Conservation (phyloP, 2,888 invertebrate species). For the Phymatocera aterrima region DNA sequence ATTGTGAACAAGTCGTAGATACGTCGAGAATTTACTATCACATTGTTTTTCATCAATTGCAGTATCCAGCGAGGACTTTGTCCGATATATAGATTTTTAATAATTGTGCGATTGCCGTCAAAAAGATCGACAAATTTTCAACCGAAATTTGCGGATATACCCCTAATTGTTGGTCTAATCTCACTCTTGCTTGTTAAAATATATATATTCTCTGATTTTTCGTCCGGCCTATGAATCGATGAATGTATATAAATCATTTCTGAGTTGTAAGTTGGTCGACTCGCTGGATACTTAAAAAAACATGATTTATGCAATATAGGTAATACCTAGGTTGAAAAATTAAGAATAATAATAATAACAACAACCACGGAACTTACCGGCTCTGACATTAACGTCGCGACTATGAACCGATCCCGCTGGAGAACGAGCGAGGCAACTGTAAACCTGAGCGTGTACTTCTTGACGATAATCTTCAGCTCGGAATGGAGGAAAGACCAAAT, state of each 20-base stretch:
- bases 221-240: not conserved
- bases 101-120: not conserved
- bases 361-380: constrained; percentile 82
- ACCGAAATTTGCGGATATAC: not conserved
- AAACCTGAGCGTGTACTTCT: constrained; percentile 95
- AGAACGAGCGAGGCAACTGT: constrained; percentile 94
- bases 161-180: not conserved
- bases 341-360: not conserved
- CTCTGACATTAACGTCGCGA: constrained; percentile 94
- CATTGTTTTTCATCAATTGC: constrained; percentile 3
- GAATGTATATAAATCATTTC: not conserved
- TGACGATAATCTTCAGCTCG: constrained; percentile 95
- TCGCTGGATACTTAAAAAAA: constrained; percentile 11
- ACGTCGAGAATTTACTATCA: constrained; percentile 23
- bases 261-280: constrained; percentile 20
- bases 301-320: not conserved
- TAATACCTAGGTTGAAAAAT: no score
- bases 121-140: not conserved
- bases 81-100: not conserved
- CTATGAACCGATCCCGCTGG: constrained; percentile 94
- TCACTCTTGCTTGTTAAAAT: not conserved
- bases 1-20: not conserved
- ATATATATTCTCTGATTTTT: not conserved
- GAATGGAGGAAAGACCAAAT: constrained; percentile 95
- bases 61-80: constrained; percentile 3